Evolutionary conservation across 2,888 invertebrate genomes (phyloP), one percentile per base, ranked within the genome.

Genomic region (Cataglyphis cursor): DNA sequence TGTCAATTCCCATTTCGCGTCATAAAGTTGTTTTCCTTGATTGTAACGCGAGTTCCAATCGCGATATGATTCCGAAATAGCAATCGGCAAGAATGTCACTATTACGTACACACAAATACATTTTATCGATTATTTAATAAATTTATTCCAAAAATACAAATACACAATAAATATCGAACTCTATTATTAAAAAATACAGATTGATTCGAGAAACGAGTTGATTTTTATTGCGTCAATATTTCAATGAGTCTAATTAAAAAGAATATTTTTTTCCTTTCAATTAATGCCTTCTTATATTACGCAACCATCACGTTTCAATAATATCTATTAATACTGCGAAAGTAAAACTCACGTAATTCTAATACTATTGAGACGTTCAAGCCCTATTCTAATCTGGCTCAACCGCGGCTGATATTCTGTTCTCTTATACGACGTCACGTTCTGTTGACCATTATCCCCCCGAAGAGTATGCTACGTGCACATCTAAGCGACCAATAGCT

Each of bases 21-120:
- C 90, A 90, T 92, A 91, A 92, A 91, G 88, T 91, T 92, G 90
- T 90, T 92, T 91, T 89, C 87, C 83, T 83, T 84, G 81, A 12
- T 24, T 21, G n/a, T n/a, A 18, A 31, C n/a, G 57, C 15, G 41
- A 68, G 21, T 24, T 70, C 3, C 18, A 44, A 31, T 78, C 38
- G 12, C 24, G 24, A 41, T 18, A 15, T 35, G 9, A 3, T 54
- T 51, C 6, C 15, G 15, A 66, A 57, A 35, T 21, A 24, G 44
- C 51, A 4, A 8, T 57, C 57, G 28, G 28, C 10, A 54, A 48
- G 6, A 51, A 18, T n/a, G 24, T 64, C 64, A 51, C 18, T 51
- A 35, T 76, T 41, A 75, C 54, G 41, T n/a, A 6, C n/a, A 51
- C 8, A 48, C 35, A n/a, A 12, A 24, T 12, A 18, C 31, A 48